A percentile compares a stretch with the other conserved stretches of the same genome.
phyloP scores from a whole-genome alignment of 2,113 vertebrate species.

The Helogale parvula region DNA sequence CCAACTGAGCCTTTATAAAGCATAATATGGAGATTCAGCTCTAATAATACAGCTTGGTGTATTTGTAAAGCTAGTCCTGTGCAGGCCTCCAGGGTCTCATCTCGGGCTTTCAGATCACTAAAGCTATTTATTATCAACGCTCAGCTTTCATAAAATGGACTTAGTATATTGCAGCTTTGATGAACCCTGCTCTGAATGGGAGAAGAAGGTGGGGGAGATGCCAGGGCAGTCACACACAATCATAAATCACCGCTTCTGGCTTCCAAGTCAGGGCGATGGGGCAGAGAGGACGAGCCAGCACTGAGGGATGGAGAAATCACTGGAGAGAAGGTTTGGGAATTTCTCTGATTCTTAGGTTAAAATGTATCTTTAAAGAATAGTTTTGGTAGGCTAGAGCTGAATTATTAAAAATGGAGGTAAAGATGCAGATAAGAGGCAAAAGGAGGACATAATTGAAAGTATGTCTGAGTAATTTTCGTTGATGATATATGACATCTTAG shows the following conservation, averaged over 20 bases:
- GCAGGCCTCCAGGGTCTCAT: not conserved
- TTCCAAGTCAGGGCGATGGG: not conserved
- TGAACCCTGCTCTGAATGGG: not conserved
- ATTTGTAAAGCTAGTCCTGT: not conserved
- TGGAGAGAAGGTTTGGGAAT: not conserved
- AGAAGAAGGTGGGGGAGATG: not conserved
- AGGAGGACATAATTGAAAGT: not conserved
- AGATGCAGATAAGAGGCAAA: not conserved
- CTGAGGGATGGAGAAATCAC: not conserved
- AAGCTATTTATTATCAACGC: not conserved
- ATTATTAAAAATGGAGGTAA: not conserved
- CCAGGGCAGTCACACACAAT: not conserved
- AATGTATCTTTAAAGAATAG: not conserved
- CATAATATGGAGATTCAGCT: not conserved
- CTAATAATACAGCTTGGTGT: not conserved
- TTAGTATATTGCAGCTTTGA: conserved; percentile 8
- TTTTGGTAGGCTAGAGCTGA: not conserved
- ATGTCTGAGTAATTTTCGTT: not conserved
- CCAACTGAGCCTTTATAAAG: not conserved
- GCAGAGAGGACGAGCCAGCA: not conserved
- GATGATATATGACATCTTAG: not conserved
- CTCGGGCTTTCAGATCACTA: not conserved
- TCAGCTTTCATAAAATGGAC: conserved; percentile 31
- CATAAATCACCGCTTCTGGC: not conserved
- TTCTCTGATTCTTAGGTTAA: not conserved